Base-by-base conservation (phyloP, 2,888 invertebrate genomes). In the Tetranychus truncatus region DNA sequence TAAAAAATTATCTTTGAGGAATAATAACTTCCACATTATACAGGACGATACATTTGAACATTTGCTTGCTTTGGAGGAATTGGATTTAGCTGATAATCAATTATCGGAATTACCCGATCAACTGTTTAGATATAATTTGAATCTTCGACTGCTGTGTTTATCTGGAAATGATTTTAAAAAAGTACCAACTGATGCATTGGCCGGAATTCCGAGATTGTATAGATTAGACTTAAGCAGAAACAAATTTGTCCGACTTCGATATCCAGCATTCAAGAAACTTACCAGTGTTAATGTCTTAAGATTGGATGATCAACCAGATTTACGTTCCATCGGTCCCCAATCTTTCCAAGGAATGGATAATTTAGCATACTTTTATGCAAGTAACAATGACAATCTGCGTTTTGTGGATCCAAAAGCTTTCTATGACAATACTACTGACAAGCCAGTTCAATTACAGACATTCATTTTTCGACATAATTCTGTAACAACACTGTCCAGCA, bases 281-380 rank as follows among this genome's bases (percentile, higher is more conserved):
- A 21, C 20, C 9, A 24, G 11, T 18, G 69, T 69, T 4, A 24
- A 5, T 11, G 11, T 11, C 11, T 21, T 69, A 20, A n/a, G 69
- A 69, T 69, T 69, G 69, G 21, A 69, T 11, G 34, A 21, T 6
- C 20, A 24, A 24, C 18, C 5, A 4, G 11, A 69, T 11, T 21
- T 69, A 1, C 20, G 34, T 5, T 24, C 20, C 5, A 69, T 69
- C 4, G 69, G 69, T 21, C 69, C 69, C 1, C 69, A 69, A 6
- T 2, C 69, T 11, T 69, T 69, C 69, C 69, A 69, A 69, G 69
- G 69, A 21, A 69, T 69, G 69, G 69, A 69, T 24, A 69, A 21
- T 20, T 24, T 69, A 21, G 20, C 69, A n/a, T 21, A 69, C 11
- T 69, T 69, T 21, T 69, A 69, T 69, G 20, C 21, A 5, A 69